A percentile compares a stretch with the other conserved stretches of the same genome.
Conservation (phyloP, 2,113 vertebrate genomes). For the Onychostruthus taczanowskii region DNA sequence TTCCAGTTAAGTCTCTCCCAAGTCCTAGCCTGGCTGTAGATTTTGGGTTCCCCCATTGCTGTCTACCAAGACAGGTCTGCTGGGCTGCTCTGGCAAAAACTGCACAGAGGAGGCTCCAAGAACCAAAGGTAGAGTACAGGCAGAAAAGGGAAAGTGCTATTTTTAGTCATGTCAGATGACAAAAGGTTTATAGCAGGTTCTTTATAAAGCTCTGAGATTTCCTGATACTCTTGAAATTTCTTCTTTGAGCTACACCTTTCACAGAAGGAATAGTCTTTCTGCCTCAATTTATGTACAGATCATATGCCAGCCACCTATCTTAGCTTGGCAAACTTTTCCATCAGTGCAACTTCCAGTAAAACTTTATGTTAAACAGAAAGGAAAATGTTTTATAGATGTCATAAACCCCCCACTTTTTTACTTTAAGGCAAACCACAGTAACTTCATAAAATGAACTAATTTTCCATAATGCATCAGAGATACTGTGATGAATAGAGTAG, state of each 20-base stretch:
- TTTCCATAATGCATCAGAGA: constrained; percentile 23
- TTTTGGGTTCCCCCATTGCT: not conserved
- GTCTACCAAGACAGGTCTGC: fast-evolving
- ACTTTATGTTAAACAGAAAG: constrained; percentile 35
- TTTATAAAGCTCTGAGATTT: not conserved
- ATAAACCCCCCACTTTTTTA: not conserved
- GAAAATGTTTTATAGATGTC: constrained; percentile 23
- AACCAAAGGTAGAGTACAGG: not conserved
- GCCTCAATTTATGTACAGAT: not conserved
- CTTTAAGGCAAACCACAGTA: constrained; percentile 47
- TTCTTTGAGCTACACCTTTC: not conserved
- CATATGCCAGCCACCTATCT: not conserved
- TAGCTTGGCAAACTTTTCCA: not conserved
- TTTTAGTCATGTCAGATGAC: not conserved
- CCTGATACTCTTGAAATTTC: not conserved
- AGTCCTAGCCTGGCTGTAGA: not conserved
- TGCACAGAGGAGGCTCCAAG: not conserved
- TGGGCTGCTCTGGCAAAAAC: not conserved
- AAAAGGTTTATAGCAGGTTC: not conserved
- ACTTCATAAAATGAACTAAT: constrained; percentile 30
- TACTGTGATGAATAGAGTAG: not conserved
- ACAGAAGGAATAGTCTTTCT: not conserved
- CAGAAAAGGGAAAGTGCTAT: not conserved
- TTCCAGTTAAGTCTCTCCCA: not conserved
- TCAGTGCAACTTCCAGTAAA: constrained; percentile 40